Base-by-base conservation (phyloP, 2,113 vertebrate genomes). In the Sarotherodon lohbergeri region DNA sequence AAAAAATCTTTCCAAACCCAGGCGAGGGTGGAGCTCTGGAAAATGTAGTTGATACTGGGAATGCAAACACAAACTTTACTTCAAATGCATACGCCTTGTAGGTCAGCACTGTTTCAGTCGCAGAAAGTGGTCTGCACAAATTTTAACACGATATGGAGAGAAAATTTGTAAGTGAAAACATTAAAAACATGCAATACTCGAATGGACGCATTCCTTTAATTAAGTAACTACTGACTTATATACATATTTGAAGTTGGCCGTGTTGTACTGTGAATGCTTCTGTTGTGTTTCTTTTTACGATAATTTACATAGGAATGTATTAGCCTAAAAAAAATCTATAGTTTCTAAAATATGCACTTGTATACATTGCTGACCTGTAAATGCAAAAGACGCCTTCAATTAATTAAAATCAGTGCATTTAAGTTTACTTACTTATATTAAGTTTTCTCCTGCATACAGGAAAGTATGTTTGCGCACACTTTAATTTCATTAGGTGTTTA, bases 11-110 rank as follows among this genome's bases (percentile, higher is more conserved):
- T 90, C 88, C 81, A 82, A 92, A 84, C 79, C 36, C 82, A 90
- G 68, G 83, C 56, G 86, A 92, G 88, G 94, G 93, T 89, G 91
- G 93, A 94, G 92, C 90, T 92, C 83, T 86, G 79, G 88, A 92
- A 90, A 91, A 90, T 80, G 81, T 34, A 91, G 86, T 85, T 57
- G 71, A 87, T 89, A 46, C 61, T 71, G 61, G 61, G 83, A 92
- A 88, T 71, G 66, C 46, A 83, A 84, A 89, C 90, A 68, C 66
- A 84, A 91, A 88, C 84, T 83, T 88, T 16, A 48, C 41, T 83
- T 88, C 17, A 83, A 41, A 85, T 71, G 34, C 71, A 81, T n/a
- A 6, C 32, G 61, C n/a, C 9, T 68, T 14, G 27, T 24, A 43
- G 17, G 79, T 78, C 81, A 27, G 27, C 41, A 11, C 7, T 59